Evolutionary conservation across 2,113 vertebrate genomes (phyloP), one percentile per base, ranked within the genome.

Genomic region (Nothoprocta pentlandii): DNA sequence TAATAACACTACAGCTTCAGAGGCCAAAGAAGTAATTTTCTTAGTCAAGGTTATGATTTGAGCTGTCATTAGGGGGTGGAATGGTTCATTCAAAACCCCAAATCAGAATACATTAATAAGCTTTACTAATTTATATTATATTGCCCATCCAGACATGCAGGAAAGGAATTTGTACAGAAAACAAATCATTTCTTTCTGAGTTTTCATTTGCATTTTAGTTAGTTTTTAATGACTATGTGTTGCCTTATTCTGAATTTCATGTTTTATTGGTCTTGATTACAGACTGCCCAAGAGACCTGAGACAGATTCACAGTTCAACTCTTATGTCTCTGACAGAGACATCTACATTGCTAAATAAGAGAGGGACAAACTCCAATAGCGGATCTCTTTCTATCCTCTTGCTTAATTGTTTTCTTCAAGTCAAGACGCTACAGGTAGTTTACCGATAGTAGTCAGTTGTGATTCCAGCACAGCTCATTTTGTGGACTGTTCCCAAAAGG

Each of bases 191-290:
- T 94, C 74, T 74, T 16, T 20, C 10, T 59, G n/a, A 78, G 9
- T 59, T 96, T 81, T 47, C 7, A 70, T 66, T 69, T 86, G 39
- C 32, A 78, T 84, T 91, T 78, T 6, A 61, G 90, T 95, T 89
- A 70, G 58, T 78, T 30, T 94, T 84, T 51, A 84, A 59, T 75
- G 12, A 58, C 15, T 84, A 11, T 3, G 4, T 63, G 26, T 62
- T 51, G 84, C 12, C 28, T 93, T 26, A 67, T 78, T 87, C 12
- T 62, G 62, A 75, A 85, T 84, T 67, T 70, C 46, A 44, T 74
- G 61, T 84, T 92, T 91, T 91, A 53, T 47, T 81, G 46, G 81
- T 70, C 12, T 20, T 89, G 49, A 66, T 78, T 77, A 62, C 10
- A 58, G 25, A 84, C 14, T 4, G 23, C 58, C 2, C 23, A 51